Evolutionary conservation across 2,888 invertebrate species (phyloP).

Genomic region (Synergus japonicus): DNA sequence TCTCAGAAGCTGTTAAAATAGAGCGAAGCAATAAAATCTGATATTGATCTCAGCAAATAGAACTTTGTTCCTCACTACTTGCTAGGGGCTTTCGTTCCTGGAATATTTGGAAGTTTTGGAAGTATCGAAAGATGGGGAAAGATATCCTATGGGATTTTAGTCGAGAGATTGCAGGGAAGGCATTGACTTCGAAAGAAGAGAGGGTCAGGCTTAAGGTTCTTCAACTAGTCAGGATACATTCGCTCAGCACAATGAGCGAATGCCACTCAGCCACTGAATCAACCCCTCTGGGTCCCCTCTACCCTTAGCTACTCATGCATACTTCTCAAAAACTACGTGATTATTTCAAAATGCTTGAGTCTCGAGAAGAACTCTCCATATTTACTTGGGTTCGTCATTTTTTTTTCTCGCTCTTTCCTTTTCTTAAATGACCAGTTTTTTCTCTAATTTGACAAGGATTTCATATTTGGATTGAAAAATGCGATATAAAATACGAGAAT

Average conservation of each 20-base stretch:
- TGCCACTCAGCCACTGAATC: slow-evolving; percentile 67
- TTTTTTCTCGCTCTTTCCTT: slow-evolving; percentile 6
- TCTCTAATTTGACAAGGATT: no score
- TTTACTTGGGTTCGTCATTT: slow-evolving; percentile 33
- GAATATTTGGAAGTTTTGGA: not conserved
- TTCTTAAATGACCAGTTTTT: slow-evolving; percentile 1
- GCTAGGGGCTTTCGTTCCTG: not conserved
- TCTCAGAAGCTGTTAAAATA: slow-evolving; percentile 30
- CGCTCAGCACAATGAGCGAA: slow-evolving; percentile 65
- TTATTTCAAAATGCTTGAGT: slow-evolving; percentile 71
- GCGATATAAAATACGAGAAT: no score
- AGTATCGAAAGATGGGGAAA: not conserved
- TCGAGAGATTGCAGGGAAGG: slow-evolving; percentile 48
- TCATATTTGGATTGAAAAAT: no score
- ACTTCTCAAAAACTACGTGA: slow-evolving; percentile 71
- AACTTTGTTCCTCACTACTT: not conserved
- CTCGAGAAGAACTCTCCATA: slow-evolving; percentile 59
- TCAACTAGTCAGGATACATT: slow-evolving; percentile 60
- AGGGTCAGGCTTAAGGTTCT: slow-evolving; percentile 60
- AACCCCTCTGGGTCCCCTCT: slow-evolving; percentile 57
- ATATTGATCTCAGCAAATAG: not conserved
- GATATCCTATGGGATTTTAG: slow-evolving; percentile 7
- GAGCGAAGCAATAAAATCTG: slow-evolving; percentile 11
- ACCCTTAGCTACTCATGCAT: slow-evolving; percentile 51
- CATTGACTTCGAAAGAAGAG: slow-evolving; percentile 53